A percentile compares a stretch with the other conserved stretches of the same genome.
Conservation (phyloP, 2,888 invertebrate species). For the Toxonevra muliebris region DNA sequence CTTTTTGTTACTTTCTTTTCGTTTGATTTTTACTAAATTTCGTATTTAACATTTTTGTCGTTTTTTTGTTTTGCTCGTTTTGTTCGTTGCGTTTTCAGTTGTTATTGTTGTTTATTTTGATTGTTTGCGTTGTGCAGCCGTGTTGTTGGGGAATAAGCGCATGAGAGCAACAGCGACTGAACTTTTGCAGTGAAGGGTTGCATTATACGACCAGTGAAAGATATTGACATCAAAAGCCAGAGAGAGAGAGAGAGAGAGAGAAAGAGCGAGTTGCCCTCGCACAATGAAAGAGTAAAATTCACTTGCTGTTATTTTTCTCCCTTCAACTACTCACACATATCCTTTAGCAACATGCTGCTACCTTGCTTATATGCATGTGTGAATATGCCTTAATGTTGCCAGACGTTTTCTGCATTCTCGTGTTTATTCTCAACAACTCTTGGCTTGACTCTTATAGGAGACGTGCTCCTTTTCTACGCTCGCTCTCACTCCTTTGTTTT, state of each 20-base stretch:
- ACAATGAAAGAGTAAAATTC: background rate
- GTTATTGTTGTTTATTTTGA: slow-evolving; percentile 33
- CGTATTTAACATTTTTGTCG: slow-evolving; percentile 20
- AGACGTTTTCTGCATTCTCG: background rate
- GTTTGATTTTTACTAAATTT: slow-evolving; percentile 37
- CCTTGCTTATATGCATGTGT: no score
- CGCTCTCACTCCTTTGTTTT: no score
- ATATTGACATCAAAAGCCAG: background rate
- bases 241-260: slow-evolving; percentile 2
- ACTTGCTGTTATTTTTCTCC: background rate
- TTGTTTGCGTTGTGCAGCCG: slow-evolving; percentile 12
- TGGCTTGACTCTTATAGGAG: no score
- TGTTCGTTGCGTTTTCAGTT: slow-evolving; percentile 36
- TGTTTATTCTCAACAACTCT: background rate
- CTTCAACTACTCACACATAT: background rate
- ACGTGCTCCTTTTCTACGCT: no score
- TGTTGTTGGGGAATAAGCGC: background rate
- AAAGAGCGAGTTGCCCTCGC: no score
- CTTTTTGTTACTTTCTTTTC: slow-evolving; percentile 17
- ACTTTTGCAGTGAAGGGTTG: background rate
- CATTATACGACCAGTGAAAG: slow-evolving; percentile 9
- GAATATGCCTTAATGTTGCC: background rate
- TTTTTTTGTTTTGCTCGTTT: slow-evolving; percentile 41
- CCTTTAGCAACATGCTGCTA: slow-evolving; percentile 5
- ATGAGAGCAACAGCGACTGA: slow-evolving; percentile 14